phyloP scores from a whole-genome alignment of 2,888 invertebrate genomes.

The Ypsolopha sequella region DNA sequence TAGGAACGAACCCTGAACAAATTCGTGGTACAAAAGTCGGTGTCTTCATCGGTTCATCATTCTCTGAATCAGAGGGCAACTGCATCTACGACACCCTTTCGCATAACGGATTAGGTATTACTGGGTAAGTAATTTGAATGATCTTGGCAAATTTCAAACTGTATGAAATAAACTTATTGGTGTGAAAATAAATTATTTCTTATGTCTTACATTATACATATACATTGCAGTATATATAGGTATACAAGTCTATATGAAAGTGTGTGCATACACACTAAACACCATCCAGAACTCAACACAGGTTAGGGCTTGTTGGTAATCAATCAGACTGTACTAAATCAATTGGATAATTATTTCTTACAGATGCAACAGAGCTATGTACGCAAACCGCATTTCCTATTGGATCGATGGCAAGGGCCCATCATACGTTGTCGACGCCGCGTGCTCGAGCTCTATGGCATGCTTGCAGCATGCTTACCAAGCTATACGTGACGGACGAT shows the following conservation, averaged over 20 bases:
- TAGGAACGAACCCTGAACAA: slow-evolving; percentile 55
- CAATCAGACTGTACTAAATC: too few relatives aligned
- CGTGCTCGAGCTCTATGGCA: slow-evolving; percentile 31
- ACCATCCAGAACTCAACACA: too few relatives aligned
- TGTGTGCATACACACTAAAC: too few relatives aligned
- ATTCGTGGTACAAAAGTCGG: slow-evolving; percentile 65
- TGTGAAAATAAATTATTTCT: too few relatives aligned
- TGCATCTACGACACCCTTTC: slow-evolving; percentile 28
- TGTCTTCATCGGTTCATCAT: slow-evolving; percentile 44
- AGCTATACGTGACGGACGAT: slow-evolving; percentile 31
- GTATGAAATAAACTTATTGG: too few relatives aligned
- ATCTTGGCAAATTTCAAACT: neutral
- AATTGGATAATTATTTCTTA: too few relatives aligned
- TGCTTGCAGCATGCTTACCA: slow-evolving; percentile 35
- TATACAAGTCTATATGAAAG: too few relatives aligned
- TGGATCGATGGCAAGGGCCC: slow-evolving; percentile 43
- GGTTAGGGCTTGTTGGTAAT: too few relatives aligned
- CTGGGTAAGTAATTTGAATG: slow-evolving; percentile 17
- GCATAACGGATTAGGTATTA: slow-evolving; percentile 25
- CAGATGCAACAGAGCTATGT: slow-evolving; percentile 38
- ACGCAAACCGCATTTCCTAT: slow-evolving; percentile 44
- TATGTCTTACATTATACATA: too few relatives aligned
- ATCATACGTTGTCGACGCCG: slow-evolving; percentile 32
- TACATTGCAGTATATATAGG: too few relatives aligned
- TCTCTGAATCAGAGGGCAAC: slow-evolving; percentile 69